phyloP scores from a whole-genome alignment of 2,113 vertebrate genomes.

The Larimichthys crocea region DNA sequence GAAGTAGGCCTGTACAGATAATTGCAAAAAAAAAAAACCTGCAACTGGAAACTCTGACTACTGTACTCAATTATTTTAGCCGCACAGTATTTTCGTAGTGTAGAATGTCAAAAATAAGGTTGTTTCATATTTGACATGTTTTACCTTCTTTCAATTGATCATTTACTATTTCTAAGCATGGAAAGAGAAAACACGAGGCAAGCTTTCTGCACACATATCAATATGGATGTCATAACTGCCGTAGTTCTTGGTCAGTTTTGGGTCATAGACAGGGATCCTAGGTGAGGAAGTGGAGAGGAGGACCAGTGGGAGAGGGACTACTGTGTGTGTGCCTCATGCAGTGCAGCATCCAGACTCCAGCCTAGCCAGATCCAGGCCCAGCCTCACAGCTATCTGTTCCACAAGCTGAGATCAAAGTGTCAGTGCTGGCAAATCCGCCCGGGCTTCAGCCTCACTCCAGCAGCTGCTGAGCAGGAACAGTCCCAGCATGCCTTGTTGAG shows the following conservation, averaged over 20 bases:
- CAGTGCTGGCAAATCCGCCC: conserved; percentile 72
- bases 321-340: conserved; percentile 33
- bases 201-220: neutral
- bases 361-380: conserved; percentile 69
- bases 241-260: neutral
- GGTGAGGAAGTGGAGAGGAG: neutral
- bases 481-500: conserved; percentile 75
- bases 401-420: conserved; percentile 86
- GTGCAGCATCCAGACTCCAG: conserved; percentile 53
- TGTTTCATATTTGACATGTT: neutral
- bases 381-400: conserved; percentile 83
- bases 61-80: neutral
- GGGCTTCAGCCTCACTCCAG: conserved; percentile 71
- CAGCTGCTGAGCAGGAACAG: conserved; percentile 85
- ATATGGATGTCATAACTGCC: neutral
- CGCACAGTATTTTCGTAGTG: neutral
- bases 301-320: conserved; percentile 38
- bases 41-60: neutral
- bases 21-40: conserved; percentile 1
- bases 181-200: neutral
- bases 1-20: neutral
- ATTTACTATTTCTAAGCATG: neutral
- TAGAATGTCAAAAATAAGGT: neutral
- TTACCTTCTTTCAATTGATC: neutral
- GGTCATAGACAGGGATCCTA: neutral